phyloP scores from a whole-genome alignment of 2,113 vertebrate genomes.

The Anoplopoma fimbria region DNA sequence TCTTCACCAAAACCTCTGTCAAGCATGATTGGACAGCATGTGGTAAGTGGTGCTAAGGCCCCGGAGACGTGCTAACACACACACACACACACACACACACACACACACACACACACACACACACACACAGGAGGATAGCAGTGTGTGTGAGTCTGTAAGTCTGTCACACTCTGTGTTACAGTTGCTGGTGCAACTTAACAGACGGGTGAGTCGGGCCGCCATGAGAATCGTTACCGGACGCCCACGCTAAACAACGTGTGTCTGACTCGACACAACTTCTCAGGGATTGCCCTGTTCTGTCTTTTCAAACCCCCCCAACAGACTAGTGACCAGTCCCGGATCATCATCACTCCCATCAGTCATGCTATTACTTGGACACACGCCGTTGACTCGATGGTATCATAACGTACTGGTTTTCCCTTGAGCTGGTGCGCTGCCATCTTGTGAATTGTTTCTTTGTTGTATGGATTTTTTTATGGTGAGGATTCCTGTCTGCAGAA shows the following conservation, averaged over 20 bases:
- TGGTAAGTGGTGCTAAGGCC: constrained; percentile 64
- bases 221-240: constrained; percentile 53
- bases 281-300: constrained; percentile 26
- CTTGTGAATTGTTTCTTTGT: not conserved
- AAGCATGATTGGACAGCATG: constrained; percentile 73
- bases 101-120: constrained; percentile 8
- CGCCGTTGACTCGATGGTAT: constrained; percentile 53
- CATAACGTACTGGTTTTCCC: constrained; percentile 41
- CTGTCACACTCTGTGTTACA: constrained; percentile 43
- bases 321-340: constrained; percentile 49
- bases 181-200: constrained; percentile 62
- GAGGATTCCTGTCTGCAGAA: not conserved
- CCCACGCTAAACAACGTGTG: constrained; percentile 34
- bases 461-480: not conserved
- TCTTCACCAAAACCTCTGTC: constrained; percentile 69
- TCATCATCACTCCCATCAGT: constrained; percentile 68
- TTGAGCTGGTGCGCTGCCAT: not conserved
- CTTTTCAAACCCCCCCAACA: constrained; percentile 26
- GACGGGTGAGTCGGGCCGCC: constrained; percentile 66
- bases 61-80: constrained; percentile 26
- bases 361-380: constrained; percentile 56
- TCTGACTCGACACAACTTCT: constrained; percentile 65
- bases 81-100: constrained; percentile 8
- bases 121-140: constrained; percentile 4
- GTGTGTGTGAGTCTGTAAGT: constrained; percentile 39